Percentiles rank a stretch among this genome's conserved stretches.
phyloP scores from a whole-genome alignment of 2,888 invertebrate species.

The Archips xylosteana region DNA sequence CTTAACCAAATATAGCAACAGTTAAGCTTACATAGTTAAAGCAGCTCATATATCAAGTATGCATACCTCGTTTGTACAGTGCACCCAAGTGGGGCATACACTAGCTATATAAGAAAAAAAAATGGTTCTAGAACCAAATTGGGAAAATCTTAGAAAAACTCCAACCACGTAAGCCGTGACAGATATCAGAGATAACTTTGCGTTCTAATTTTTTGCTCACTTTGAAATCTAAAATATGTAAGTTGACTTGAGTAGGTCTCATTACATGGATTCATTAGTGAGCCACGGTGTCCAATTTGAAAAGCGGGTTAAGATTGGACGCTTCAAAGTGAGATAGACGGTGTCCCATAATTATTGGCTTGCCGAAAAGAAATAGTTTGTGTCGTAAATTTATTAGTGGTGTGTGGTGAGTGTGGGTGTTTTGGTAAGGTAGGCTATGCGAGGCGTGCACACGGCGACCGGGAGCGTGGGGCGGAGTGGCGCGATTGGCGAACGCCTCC shows the following conservation, averaged over 20 bases:
- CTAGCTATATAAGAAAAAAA: conserved; percentile 37
- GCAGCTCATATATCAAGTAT: conserved; percentile 29
- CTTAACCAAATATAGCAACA: conserved; percentile 22
- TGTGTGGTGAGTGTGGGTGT: conserved; percentile 47
- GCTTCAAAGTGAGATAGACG: conserved; percentile 17
- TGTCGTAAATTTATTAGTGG: conserved; percentile 39
- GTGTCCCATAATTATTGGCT: conserved; percentile 28
- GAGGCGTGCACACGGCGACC: conserved; percentile 56
- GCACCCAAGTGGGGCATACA: conserved; percentile 23
- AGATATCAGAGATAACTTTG: conserved; percentile 38
- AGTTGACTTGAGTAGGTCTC: conserved; percentile 23
- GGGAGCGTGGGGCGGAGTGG: conserved; percentile 72
- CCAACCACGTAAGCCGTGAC: conserved; percentile 27
- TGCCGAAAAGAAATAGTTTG: conserved; percentile 18
- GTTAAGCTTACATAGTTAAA: conserved; percentile 24
- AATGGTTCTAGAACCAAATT: conserved; percentile 41
- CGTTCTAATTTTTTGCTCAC: conserved; percentile 28
- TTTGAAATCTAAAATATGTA: conserved; percentile 38
- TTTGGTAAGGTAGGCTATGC: conserved; percentile 48
- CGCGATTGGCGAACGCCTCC: conserved; percentile 84
- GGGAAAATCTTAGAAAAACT: conserved; percentile 42
- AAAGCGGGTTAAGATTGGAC: conserved; percentile 19
- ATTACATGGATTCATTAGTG: conserved; percentile 13
- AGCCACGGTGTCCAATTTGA: conserved; percentile 24
- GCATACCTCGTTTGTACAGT: conserved; percentile 29